phyloP scores from a whole-genome alignment of 2,888 invertebrate genomes.

The Busseola fusca region DNA sequence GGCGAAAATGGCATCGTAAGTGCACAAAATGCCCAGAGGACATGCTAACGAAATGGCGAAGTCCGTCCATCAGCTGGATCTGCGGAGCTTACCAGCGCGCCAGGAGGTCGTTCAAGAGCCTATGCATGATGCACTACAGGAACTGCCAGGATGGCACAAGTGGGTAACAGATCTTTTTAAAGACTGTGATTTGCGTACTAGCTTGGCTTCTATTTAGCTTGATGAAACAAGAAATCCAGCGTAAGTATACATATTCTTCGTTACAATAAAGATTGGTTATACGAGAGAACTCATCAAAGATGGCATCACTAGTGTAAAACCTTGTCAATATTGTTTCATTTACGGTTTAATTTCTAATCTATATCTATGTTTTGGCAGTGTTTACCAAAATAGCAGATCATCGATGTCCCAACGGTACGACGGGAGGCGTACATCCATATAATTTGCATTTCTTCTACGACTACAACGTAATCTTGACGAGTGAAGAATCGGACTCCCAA shows the following conservation, averaged over 20 bases:
- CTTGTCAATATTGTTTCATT: background rate
- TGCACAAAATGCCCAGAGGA: conserved; percentile 77
- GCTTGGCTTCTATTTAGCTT: background rate
- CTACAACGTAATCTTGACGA: conserved; percentile 70
- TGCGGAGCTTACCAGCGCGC: conserved; percentile 83
- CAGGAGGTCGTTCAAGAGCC: conserved; percentile 80
- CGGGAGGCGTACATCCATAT: conserved; percentile 42
- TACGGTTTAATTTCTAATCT: background rate
- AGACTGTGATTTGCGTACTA: background rate
- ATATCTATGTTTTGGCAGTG: conserved; percentile 61
- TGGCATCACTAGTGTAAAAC: background rate
- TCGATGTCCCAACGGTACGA: conserved; percentile 71
- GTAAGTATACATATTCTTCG: background rate
- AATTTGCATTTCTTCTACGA: conserved; percentile 84
- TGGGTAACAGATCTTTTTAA: conserved; percentile 58
- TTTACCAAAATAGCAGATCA: conserved; percentile 70
- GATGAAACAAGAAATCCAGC: background rate
- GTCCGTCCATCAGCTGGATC: conserved; percentile 79
- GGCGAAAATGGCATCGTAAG: conserved; percentile 83
- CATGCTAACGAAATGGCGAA: conserved; percentile 76
- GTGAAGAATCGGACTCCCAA: conserved; percentile 44
- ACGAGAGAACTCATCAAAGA: background rate
- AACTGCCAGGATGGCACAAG: conserved; percentile 87
- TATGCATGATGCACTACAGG: conserved; percentile 82
- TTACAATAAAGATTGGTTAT: background rate